phyloP scores from a whole-genome alignment of 2,797 vertebrate genomes.

The Sebastes glaucus region DNA sequence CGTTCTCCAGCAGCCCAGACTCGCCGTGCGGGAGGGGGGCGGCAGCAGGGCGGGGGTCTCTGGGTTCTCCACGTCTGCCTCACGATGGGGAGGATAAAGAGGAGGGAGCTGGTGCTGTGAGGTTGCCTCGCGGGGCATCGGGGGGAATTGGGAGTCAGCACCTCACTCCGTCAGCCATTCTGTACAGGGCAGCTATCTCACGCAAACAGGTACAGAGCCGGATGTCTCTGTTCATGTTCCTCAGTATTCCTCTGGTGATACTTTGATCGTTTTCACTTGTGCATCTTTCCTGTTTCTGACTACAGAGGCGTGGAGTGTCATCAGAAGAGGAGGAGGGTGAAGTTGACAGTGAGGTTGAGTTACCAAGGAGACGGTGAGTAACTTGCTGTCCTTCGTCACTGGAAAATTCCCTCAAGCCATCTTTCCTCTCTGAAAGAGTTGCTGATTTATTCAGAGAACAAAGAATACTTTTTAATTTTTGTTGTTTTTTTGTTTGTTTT shows the following conservation, averaged over 20 bases:
- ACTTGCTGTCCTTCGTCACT: conserved; percentile 46
- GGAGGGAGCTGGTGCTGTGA: conserved; percentile 77
- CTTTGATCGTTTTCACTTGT: conserved; percentile 12
- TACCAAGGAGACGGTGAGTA: conserved; percentile 89
- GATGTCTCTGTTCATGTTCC: not conserved
- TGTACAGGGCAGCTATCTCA: conserved; percentile 92
- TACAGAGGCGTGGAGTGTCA: conserved; percentile 89
- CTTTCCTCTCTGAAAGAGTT: conserved; percentile 29
- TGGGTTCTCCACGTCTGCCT: conserved; percentile 82
- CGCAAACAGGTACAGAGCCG: conserved; percentile 86
- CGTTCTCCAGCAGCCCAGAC: conserved; percentile 89
- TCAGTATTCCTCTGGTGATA: not conserved
- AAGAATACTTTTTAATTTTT: not conserved
- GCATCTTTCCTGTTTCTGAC: conserved; percentile 32
- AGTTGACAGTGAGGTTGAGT: conserved; percentile 94
- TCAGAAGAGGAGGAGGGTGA: conserved; percentile 95
- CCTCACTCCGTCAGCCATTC: conserved; percentile 90
- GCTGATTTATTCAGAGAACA: conserved; percentile 20
- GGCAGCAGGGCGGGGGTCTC: conserved; percentile 72
- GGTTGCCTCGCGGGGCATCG: conserved; percentile 79
- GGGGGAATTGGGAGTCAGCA: conserved; percentile 83
- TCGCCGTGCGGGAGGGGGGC: conserved; percentile 84
- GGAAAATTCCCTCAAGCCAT: conserved; percentile 48
- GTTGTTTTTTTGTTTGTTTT: not conserved
- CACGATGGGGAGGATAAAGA: conserved; percentile 82